A percentile compares a stretch with the other conserved stretches of the same genome.
These are phyloP conservation scores for Salminus brasiliensis DNA, from an alignment of 2,113 vertebrate genomes.

Conservation along the genomic window DNA sequence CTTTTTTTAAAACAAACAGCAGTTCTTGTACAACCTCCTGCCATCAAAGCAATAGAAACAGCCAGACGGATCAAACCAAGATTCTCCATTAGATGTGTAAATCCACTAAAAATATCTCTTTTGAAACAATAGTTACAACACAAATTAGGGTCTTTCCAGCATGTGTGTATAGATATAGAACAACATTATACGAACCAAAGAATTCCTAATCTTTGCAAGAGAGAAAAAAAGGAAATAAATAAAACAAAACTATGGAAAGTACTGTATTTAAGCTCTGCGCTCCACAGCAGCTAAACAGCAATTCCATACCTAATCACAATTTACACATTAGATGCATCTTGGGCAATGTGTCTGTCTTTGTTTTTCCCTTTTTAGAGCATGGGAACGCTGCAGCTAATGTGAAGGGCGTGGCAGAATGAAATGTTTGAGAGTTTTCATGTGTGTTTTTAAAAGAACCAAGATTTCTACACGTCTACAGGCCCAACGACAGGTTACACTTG, in stretches of 20 bases:
- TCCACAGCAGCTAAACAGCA: conserved; percentile 3
- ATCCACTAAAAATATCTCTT: neutral
- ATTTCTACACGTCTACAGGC: neutral
- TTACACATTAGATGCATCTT: conserved; percentile 21
- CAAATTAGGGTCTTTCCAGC: conserved; percentile 4
- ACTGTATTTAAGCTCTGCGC: conserved; percentile 27
- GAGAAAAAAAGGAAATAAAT: neutral
- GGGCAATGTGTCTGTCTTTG: conserved; percentile 12
- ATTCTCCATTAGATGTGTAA: neutral
- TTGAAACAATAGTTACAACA: neutral
- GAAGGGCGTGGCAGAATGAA: neutral
- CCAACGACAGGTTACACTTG: conserved; percentile 10
- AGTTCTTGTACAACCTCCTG: conserved; percentile 4
- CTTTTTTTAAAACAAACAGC: conserved; percentile 20
- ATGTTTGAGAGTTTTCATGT: conserved; percentile 10
- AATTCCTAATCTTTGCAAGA: neutral
- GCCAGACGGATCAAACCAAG: neutral
- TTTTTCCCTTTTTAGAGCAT: conserved; percentile 16
- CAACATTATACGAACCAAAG: conserved; percentile 1
- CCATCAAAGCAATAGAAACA: conserved; percentile 22
- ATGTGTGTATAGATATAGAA: conserved; percentile 26
- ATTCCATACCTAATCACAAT: conserved; percentile 34
- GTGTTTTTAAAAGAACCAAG: too few species aligned
- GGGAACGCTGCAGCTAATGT: conserved; percentile 20
- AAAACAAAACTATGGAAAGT: conserved; percentile 22